These are phyloP conservation scores for Cheilosia grossa DNA, from an alignment of 2,888 invertebrate genomes.

Conservation along the genomic window DNA sequence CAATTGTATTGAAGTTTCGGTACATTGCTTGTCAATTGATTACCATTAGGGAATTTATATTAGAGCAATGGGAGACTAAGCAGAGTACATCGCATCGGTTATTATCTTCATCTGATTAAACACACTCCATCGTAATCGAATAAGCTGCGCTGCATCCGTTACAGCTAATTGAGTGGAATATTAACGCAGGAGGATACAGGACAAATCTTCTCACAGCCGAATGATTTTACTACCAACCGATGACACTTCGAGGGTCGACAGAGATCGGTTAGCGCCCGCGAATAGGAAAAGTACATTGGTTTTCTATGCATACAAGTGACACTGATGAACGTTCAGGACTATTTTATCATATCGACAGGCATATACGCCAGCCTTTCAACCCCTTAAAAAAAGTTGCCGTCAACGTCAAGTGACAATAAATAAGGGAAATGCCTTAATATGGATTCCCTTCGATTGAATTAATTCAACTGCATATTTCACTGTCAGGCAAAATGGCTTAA, in stretches of 20 bases:
- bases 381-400: background rate
- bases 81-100: conserved; percentile 37
- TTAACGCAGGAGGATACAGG: conserved; percentile 19
- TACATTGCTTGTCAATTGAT: conserved; percentile 25
- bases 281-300: background rate
- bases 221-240: conserved; percentile 19
- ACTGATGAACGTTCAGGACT: conserved; percentile 1
- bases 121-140: conserved; percentile 29
- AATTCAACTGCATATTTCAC: background rate
- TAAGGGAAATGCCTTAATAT: conserved; percentile 14
- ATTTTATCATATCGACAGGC: background rate
- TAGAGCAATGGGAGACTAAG: conserved; percentile 13
- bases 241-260: background rate
- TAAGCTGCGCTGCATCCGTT: conserved; percentile 42
- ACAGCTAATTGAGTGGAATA: conserved; percentile 49
- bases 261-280: conserved; percentile 2
- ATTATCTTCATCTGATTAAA: conserved; percentile 42
- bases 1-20: conserved; percentile 21
- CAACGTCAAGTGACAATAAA: conserved; percentile 24
- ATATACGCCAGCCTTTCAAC: conserved; percentile 15
- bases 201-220: conserved; percentile 30
- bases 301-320: background rate
- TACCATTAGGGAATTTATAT: conserved; percentile 32
- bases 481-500: background rate
- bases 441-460: conserved; percentile 16